These are phyloP conservation scores for Gambusia yucatana DNA, from an alignment of 2,797 vertebrate species.

Conservation along the genomic window DNA sequence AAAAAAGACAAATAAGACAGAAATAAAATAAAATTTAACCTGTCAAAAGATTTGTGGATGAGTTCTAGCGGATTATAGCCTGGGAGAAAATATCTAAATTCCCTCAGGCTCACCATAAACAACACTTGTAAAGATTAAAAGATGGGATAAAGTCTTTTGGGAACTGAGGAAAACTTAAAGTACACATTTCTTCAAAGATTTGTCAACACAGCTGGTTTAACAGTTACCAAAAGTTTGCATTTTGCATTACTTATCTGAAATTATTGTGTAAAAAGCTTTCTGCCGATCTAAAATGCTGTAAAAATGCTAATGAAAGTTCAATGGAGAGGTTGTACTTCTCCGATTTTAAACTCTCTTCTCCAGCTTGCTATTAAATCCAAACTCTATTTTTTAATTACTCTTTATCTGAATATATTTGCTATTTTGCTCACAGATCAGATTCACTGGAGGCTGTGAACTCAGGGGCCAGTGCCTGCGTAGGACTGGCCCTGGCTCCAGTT, in stretches of 20 bases:
- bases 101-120: background rate
- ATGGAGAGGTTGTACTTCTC: background rate
- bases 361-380: background rate
- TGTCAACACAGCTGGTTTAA: background rate
- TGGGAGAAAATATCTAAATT: background rate
- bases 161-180: background rate
- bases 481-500: no score
- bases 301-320: background rate
- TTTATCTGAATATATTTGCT: background rate
- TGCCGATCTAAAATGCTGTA: background rate
- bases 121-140: background rate
- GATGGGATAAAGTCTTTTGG: background rate
- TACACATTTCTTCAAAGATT: background rate
- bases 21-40: conserved; percentile 6
- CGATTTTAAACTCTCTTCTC: background rate
- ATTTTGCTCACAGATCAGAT: background rate
- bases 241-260: background rate
- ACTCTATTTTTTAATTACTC: background rate
- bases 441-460: background rate
- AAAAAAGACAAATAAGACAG: background rate
- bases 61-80: background rate
- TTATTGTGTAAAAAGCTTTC: background rate
- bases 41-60: background rate
- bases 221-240: background rate
- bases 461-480: background rate